Evolutionary conservation across 1,140 invertebrate genomes (phyloP).

Genomic region (Polypedilum pembai): DNA sequence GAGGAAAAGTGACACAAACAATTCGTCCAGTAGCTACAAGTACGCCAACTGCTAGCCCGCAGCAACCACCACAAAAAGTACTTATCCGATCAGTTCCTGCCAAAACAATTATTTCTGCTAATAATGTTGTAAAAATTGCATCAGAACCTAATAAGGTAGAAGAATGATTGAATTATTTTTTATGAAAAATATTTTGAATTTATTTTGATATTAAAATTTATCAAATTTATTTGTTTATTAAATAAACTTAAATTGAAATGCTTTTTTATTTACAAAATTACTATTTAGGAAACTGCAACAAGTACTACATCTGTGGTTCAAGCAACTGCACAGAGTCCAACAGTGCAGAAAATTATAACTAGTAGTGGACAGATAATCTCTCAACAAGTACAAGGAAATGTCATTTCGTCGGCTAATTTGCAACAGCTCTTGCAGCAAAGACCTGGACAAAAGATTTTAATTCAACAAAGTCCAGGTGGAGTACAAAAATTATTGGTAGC

Average conservation of each 20-base stretch:
- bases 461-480: slow-evolving; percentile 3
- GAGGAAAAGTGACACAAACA: not conserved
- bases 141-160: not conserved
- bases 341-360: slow-evolving; percentile 29
- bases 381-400: not conserved
- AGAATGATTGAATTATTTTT: not conserved
- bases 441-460: slow-evolving; percentile 25
- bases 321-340: not conserved
- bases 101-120: slow-evolving; percentile 20
- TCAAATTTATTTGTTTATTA: no score
- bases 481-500: slow-evolving; percentile 41
- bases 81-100: slow-evolving; percentile 35
- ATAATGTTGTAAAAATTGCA: slow-evolving; percentile 27
- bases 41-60: slow-evolving; percentile 28
- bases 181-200: no score
- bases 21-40: slow-evolving; percentile 32
- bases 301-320: not conserved
- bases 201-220: no score
- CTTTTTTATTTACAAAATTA: not conserved
- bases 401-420: not conserved
- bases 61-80: slow-evolving; percentile 33
- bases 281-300: slow-evolving; percentile 10
- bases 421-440: slow-evolving; percentile 26
- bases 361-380: slow-evolving; percentile 23
- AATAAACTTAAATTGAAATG: no score